Conservation (phyloP, 2,888 invertebrate species). For the Oscheius sp. region DNA sequence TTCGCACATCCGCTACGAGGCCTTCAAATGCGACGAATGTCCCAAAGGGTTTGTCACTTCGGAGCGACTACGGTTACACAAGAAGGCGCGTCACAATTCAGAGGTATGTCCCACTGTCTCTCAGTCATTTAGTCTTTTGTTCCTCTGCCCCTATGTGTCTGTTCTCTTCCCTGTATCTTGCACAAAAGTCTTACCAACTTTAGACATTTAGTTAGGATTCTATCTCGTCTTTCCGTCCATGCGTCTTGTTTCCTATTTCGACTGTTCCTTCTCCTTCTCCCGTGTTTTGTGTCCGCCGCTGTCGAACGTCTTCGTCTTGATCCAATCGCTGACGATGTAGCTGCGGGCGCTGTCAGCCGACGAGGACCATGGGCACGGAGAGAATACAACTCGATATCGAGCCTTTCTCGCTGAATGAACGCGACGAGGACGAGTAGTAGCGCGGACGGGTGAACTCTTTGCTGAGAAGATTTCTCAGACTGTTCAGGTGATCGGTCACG, state of each 20-base stretch:
- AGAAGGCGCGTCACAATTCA: background rate
- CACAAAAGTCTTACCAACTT: no score
- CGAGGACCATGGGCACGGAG: background rate
- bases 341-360: background rate
- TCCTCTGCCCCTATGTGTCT: no score
- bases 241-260: background rate
- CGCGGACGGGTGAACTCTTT: conserved; percentile 1
- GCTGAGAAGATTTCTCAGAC: background rate
- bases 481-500: background rate
- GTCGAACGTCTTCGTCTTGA: background rate
- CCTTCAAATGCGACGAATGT: conserved; percentile 28
- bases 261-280: conserved; percentile 1
- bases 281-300: background rate
- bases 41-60: conserved; percentile 8
- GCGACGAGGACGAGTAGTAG: background rate
- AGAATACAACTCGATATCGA: no score
- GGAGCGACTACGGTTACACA: conserved; percentile 17
- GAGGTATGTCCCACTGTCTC: background rate
- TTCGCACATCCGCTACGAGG: conserved; percentile 11
- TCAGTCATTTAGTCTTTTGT: no score
- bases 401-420: no score
- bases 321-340: background rate
- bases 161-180: no score
- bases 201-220: no score
- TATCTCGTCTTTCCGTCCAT: no score